Evolutionary conservation across 2,113 vertebrate species (phyloP).

Genomic region (Hippoglossus stenolepis): DNA sequence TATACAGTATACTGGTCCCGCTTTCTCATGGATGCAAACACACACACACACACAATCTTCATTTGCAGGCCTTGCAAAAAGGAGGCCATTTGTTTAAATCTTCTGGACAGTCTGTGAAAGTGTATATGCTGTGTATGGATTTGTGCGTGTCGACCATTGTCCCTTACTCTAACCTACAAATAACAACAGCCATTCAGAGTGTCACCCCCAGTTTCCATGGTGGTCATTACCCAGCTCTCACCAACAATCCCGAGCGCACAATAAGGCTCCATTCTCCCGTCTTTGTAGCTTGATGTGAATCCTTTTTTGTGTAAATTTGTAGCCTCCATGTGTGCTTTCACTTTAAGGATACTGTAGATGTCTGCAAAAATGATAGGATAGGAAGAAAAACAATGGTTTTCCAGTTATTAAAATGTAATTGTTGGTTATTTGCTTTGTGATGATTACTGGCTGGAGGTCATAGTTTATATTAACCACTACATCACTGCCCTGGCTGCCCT

Average conservation of each 20-base stretch:
- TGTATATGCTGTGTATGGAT: conserved; percentile 19
- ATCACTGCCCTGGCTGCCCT: conserved; percentile 26
- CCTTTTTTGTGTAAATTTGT: neutral
- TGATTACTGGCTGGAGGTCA: conserved; percentile 39
- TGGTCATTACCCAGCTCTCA: conserved; percentile 21
- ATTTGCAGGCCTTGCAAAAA: conserved; percentile 50
- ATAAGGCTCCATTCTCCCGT: neutral
- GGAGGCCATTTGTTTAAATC: conserved; percentile 63
- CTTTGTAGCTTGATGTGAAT: conserved; percentile 1
- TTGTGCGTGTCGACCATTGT: conserved; percentile 10
- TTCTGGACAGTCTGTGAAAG: conserved; percentile 13
- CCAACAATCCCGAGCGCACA: conserved; percentile 1
- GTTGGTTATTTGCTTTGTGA: conserved; percentile 28
- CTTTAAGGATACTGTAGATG: neutral
- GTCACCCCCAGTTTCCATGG: conserved; percentile 25
- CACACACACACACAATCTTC: conserved; percentile 32
- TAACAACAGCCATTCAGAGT: conserved; percentile 19
- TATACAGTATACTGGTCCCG: conserved; percentile 53
- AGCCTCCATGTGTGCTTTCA: neutral
- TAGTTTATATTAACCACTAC: conserved; percentile 42
- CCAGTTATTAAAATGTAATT: conserved; percentile 12
- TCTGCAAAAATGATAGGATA: neutral
- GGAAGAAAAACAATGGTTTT: neutral
- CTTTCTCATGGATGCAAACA: conserved; percentile 31
- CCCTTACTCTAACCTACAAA: conserved; percentile 2